These are phyloP conservation scores for Chelonia mydas DNA, from an alignment of 2,797 vertebrate species.

Conservation along the genomic window DNA sequence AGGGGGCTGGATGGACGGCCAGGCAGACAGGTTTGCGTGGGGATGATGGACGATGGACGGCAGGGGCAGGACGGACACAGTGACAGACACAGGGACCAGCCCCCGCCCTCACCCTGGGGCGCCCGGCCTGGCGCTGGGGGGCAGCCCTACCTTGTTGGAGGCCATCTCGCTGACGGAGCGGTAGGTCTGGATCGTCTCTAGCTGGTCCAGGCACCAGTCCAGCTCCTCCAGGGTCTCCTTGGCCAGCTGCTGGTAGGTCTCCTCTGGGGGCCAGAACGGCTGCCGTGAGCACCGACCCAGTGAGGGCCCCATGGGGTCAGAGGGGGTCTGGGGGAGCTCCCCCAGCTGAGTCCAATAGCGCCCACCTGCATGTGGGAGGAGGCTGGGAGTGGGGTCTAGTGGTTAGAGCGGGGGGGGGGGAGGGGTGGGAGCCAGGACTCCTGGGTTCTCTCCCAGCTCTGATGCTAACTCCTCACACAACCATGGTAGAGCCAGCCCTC, in stretches of 20 bases:
- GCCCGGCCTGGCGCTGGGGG: background rate
- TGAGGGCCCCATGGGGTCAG: background rate
- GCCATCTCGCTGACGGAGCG: conserved; percentile 83
- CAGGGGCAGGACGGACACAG: background rate
- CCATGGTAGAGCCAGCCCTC: no score
- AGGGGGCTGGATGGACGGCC: no score
- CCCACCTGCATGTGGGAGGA: no score
- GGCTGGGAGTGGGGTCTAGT: background rate
- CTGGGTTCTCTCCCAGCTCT: background rate
- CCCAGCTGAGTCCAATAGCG: background rate
- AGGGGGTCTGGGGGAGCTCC: background rate
- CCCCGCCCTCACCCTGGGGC: no score
- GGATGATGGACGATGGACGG: background rate
- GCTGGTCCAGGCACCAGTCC: conserved; percentile 88
- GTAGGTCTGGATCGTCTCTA: conserved; percentile 87
- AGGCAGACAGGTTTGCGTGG: no score
- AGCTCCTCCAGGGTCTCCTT: conserved; percentile 87
- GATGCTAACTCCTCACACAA: background rate
- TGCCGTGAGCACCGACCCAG: background rate
- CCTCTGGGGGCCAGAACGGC: conserved; percentile 79
- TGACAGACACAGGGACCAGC: background rate
- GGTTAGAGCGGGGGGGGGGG: background rate
- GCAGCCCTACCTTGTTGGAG: conserved; percentile 54
- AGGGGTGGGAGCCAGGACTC: background rate
- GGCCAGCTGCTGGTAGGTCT: conserved; percentile 91